phyloP scores from a whole-genome alignment of 1,140 invertebrate genomes.

The Drosophila tsacasi region DNA sequence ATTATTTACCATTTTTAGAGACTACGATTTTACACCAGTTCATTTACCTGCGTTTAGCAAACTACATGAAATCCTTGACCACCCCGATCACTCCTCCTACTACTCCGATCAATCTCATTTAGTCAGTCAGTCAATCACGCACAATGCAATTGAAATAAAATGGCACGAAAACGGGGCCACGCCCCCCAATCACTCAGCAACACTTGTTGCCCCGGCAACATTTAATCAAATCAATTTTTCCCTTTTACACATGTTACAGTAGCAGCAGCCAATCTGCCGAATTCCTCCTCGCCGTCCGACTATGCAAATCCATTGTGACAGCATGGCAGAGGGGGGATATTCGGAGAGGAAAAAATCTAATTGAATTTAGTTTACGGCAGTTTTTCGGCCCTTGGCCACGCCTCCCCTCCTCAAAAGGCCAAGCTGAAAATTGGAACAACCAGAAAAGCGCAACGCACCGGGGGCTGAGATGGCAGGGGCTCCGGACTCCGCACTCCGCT shows the following conservation, averaged over 20 bases:
- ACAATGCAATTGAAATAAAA: constrained; percentile 31
- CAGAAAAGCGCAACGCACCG: constrained; percentile 65
- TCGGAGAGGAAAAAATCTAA: constrained; percentile 56
- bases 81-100: neutral
- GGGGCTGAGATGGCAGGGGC: neutral
- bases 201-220: constrained; percentile 65
- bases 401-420: constrained; percentile 2
- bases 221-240: constrained; percentile 75
- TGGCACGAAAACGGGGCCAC: constrained; percentile 7
- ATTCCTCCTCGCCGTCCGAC: constrained; percentile 13
- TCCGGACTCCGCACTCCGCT: neutral
- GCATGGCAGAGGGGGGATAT: constrained; percentile 1
- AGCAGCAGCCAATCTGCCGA: constrained; percentile 28
- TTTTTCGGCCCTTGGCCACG: constrained; percentile 63
- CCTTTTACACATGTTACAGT: constrained; percentile 60
- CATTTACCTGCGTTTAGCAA: neutral
- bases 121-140: constrained; percentile 29
- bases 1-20: no score
- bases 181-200: constrained; percentile 4
- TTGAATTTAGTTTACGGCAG: constrained; percentile 80
- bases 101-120: constrained; percentile 1
- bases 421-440: constrained; percentile 50
- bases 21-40: no score
- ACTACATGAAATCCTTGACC: neutral
- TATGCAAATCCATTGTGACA: constrained; percentile 78